These are phyloP conservation scores for Cossypha caffra DNA, from an alignment of 2,797 vertebrate species.

Conservation along the genomic window DNA sequence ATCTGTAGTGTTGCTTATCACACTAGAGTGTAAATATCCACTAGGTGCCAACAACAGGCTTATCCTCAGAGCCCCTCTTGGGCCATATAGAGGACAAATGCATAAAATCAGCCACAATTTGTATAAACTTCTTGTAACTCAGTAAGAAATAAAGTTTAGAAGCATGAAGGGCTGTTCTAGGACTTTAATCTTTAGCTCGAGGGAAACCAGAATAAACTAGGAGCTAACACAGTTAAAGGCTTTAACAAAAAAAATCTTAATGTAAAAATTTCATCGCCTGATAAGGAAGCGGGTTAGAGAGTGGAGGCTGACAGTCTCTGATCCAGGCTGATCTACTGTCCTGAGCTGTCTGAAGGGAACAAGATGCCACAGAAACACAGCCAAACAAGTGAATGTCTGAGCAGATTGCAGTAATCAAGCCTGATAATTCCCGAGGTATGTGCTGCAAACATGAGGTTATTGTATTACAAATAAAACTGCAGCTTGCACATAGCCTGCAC, in stretches of 20 bases:
- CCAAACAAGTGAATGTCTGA: not conserved
- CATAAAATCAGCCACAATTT: not conserved
- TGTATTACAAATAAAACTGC: not conserved
- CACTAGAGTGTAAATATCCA: not conserved
- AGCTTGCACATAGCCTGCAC: not conserved
- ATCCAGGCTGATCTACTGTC: conserved; percentile 24
- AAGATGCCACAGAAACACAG: not conserved
- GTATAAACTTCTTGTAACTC: not conserved
- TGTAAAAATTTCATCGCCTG: conserved; percentile 29
- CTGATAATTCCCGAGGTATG: not conserved
- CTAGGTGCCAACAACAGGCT: not conserved
- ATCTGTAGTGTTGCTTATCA: not conserved
- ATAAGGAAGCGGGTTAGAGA: conserved; percentile 38
- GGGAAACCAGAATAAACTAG: conserved; percentile 40
- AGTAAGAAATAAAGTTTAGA: not conserved
- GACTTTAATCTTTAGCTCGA: conserved; percentile 18
- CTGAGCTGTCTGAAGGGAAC: not conserved
- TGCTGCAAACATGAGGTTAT: not conserved
- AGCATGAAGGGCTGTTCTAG: not conserved
- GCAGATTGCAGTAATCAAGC: not conserved
- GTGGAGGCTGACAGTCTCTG: not conserved
- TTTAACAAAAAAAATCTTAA: conserved; percentile 36
- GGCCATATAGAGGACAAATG: not conserved
- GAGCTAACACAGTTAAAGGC: not conserved
- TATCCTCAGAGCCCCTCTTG: not conserved